phyloP scores from a whole-genome alignment of 2,797 vertebrate genomes.

The Eleutherodactylus coqui region DNA sequence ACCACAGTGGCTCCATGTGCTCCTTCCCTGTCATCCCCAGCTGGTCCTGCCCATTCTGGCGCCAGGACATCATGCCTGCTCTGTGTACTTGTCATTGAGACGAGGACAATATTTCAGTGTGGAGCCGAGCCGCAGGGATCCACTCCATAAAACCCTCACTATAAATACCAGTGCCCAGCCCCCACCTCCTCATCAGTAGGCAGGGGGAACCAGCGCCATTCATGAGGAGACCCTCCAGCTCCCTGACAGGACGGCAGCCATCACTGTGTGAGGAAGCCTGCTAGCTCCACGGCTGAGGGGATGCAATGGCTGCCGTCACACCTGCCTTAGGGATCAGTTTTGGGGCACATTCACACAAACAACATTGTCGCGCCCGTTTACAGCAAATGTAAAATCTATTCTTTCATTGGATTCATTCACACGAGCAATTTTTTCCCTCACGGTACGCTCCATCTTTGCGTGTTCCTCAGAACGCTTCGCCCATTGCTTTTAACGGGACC shows the following conservation, averaged over 20 bases:
- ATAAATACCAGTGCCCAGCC: conserved; percentile 78
- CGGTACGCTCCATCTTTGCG: too few relatives aligned
- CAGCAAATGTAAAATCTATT: too few relatives aligned
- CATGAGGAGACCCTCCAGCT: conserved; percentile 33
- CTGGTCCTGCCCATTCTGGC: conserved; percentile 77
- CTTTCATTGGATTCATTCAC: too few relatives aligned
- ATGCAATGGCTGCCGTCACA: too few relatives aligned
- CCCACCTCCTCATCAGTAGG: conserved; percentile 69
- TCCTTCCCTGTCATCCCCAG: background rate
- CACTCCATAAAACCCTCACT: conserved; percentile 84
- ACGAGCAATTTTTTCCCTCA: too few relatives aligned
- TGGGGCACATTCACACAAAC: too few relatives aligned
- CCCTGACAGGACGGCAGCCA: conserved; percentile 9
- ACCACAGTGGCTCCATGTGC: too few relatives aligned
- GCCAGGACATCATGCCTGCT: conserved; percentile 79
- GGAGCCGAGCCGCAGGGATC: conserved; percentile 86
- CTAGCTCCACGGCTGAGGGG: background rate
- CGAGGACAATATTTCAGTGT: conserved; percentile 85
- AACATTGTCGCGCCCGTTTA: too few relatives aligned
- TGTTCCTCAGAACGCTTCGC: too few relatives aligned
- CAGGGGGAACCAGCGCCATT: too few relatives aligned
- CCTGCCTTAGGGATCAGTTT: too few relatives aligned
- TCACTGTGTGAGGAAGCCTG: conserved; percentile 19
- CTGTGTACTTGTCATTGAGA: conserved; percentile 86
- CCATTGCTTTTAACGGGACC: too few relatives aligned